Evolutionary conservation across 2,797 vertebrate genomes (phyloP).

Genomic region (Cephalopachus bancanus): DNA sequence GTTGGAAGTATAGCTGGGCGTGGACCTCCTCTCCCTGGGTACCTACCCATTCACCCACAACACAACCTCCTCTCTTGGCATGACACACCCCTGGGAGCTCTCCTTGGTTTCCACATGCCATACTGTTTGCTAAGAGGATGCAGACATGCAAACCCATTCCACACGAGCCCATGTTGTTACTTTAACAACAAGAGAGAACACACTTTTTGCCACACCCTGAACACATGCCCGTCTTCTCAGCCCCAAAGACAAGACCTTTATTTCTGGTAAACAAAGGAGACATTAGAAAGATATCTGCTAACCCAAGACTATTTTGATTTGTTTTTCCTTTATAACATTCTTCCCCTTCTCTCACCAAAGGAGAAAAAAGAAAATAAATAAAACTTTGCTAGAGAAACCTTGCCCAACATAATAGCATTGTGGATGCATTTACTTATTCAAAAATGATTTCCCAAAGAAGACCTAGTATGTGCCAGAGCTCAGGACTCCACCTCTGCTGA

Average conservation of each 20-base stretch:
- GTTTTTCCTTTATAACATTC: not conserved
- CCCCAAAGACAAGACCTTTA: constrained; percentile 76
- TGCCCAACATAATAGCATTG: not conserved
- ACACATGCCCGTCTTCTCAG: constrained; percentile 81
- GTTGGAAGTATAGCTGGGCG: not conserved
- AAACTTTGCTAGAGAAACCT: constrained; percentile 18
- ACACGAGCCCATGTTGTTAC: constrained; percentile 78
- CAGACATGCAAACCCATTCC: constrained; percentile 62
- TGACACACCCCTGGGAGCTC: not conserved
- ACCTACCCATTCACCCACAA: not conserved
- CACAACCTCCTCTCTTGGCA: not conserved
- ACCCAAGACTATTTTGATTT: constrained; percentile 79
- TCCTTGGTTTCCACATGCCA: not conserved
- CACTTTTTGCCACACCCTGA: constrained; percentile 83
- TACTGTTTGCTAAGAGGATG: not conserved
- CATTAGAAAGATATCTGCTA: constrained; percentile 67
- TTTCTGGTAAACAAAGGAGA: constrained; percentile 79
- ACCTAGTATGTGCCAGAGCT: not conserved
- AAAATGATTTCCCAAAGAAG: not conserved
- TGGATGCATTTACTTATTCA: not conserved
- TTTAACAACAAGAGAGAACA: constrained; percentile 81
- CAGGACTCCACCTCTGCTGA: not conserved
- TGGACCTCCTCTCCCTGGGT: not conserved
- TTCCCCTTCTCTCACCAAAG: not conserved
- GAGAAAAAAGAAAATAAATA: not conserved